phyloP scores from a whole-genome alignment of 2,888 invertebrate genomes.

The Quadroppia sp. region DNA sequence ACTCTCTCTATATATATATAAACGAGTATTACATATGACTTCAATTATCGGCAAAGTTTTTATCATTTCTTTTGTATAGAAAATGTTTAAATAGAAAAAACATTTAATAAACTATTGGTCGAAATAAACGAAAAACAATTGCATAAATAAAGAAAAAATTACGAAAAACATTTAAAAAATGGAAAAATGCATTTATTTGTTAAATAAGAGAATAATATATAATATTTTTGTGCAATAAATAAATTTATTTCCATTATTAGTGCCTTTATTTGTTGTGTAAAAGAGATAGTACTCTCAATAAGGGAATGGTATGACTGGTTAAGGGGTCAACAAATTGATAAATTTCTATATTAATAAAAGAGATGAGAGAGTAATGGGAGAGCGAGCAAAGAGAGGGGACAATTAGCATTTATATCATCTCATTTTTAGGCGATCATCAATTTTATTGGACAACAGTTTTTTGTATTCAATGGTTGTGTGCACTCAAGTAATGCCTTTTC shows the following conservation, averaged over 20 bases:
- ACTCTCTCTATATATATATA: background rate
- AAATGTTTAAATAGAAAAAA: background rate
- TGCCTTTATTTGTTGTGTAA: background rate
- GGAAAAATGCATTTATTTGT: constrained; percentile 18
- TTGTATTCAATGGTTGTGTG: background rate
- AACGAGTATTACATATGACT: background rate
- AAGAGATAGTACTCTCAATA: background rate
- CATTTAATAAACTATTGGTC: constrained; percentile 1
- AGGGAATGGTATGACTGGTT: background rate
- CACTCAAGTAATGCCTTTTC: constrained; percentile 1
- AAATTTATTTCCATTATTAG: background rate
- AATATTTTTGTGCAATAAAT: constrained; percentile 2
- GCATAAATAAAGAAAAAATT: background rate
- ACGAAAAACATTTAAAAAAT: constrained; percentile 15
- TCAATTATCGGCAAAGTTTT: constrained; percentile 26
- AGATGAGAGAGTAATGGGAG: background rate
- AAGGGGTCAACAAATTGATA: constrained; percentile 20
- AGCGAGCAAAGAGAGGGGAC: background rate
- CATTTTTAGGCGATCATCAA: constrained; percentile 20
- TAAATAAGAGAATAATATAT: background rate
- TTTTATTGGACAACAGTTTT: background rate
- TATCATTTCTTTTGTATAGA: background rate
- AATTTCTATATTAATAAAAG: background rate
- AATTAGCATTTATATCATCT: constrained; percentile 29
- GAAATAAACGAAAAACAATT: constrained; percentile 27